Evolutionary conservation across 2,113 vertebrate species (phyloP).

Genomic region (Larimichthys polyactis): DNA sequence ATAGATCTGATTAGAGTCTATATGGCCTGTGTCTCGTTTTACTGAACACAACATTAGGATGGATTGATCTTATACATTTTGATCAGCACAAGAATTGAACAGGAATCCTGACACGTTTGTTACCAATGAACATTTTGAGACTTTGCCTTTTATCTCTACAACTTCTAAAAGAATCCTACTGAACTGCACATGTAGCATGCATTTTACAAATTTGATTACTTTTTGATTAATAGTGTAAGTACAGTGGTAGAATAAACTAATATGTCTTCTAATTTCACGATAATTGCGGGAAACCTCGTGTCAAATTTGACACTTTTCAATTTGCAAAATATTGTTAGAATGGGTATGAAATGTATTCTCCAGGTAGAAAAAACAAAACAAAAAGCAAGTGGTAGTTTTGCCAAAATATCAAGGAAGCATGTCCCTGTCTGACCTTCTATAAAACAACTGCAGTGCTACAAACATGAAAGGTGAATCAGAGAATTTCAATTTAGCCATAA

Average conservation of each 20-base stretch:
- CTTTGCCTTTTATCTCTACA: neutral
- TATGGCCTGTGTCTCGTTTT: slow-evolving; percentile 19
- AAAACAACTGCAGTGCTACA: neutral
- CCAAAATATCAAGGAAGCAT: neutral
- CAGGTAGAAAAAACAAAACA: neutral
- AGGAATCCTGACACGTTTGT: neutral
- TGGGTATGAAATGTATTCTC: neutral
- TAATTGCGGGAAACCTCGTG: neutral
- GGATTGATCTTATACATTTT: neutral
- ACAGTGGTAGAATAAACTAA: neutral
- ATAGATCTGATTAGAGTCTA: slow-evolving; percentile 3
- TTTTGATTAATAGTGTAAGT: neutral
- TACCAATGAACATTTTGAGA: neutral
- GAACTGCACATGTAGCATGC: neutral
- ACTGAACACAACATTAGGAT: neutral
- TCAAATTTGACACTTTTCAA: too few relatives aligned
- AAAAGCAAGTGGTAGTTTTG: neutral
- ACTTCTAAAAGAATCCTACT: neutral
- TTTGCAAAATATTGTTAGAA: neutral
- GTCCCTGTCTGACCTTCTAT: neutral
- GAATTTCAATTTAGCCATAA: neutral
- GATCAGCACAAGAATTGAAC: accelerated
- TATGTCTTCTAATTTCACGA: neutral
- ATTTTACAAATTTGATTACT: neutral
- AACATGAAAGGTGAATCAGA: neutral